Evolutionary conservation across 2,888 invertebrate genomes (phyloP).

Genomic region (Pterostichus niger): DNA sequence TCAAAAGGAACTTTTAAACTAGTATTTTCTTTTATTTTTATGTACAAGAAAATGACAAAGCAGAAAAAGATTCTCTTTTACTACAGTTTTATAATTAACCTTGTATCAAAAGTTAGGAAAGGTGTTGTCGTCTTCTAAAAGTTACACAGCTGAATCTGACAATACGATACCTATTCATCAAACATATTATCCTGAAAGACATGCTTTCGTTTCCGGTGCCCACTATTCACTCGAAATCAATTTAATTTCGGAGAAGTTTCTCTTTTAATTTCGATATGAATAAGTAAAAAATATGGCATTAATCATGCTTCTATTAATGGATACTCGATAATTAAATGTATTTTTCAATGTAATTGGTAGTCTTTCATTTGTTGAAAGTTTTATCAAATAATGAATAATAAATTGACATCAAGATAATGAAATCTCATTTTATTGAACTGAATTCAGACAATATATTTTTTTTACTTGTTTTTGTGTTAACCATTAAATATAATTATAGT

Average conservation of each 20-base stretch:
- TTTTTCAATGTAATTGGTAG: neutral
- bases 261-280: constrained; percentile 23
- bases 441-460: constrained; percentile 4
- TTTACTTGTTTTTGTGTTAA: neutral
- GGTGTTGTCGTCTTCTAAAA: neutral
- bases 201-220: constrained; percentile 16
- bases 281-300: neutral
- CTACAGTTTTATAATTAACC: constrained; percentile 23
- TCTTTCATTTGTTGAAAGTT: constrained; percentile 24
- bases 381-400: neutral
- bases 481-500: neutral
- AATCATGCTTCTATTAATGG: constrained; percentile 1
- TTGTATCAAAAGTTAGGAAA: constrained; percentile 13
- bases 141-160: neutral
- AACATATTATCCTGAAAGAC: neutral
- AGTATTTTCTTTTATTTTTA: too few relatives aligned
- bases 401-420: too few relatives aligned
- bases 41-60: too few relatives aligned
- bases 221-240: neutral
- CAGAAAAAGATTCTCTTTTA: neutral
- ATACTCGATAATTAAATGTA: constrained; percentile 23
- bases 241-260: neutral
- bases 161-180: constrained; percentile 22
- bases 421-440: neutral
- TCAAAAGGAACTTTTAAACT: too few relatives aligned